Base-by-base conservation (phyloP, 1,140 invertebrate genomes). In the Scaptomyza pallida region DNA sequence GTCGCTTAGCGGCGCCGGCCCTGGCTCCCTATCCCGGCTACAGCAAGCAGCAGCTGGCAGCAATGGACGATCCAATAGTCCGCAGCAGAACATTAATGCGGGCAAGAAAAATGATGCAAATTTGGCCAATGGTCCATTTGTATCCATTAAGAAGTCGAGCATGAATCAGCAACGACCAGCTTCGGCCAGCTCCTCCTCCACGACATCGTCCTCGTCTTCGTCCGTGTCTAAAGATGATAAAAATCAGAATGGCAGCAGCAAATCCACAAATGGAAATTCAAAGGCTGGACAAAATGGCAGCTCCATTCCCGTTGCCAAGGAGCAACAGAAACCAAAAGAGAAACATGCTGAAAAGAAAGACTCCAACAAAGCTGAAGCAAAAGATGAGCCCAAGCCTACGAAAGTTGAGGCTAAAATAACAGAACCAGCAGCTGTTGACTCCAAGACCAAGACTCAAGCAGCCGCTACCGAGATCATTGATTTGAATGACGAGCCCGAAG, bases 11-110 rank as follows among this genome's bases (percentile, higher is more conserved):
- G 63, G 44, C 19, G 55, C 62, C 44, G 62, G 37, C 16, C 55
- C 5, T 52, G 45, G 17, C 60, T 10, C 63, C n/a, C 63, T 80
- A 1, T 63, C 72, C 12, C 81, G 81, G 4, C 15, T 74, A 5
- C 81, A 86, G 35, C 80, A 79, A 23, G 55, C 54, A 33, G 26
- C 61, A 3, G 33, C 57, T 2, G 48, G 77, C 40, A 86, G 54
- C 47, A 85, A 78, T 23, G 72, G 75, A 4, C 72, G 79, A 15
- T 83, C 80, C 0, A 83, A 75, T 1, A 81, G 81, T 33, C 81
- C 82, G 5, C 70, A 78, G 5, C 70, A 78, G 17, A 72, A 71
- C 44, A 68, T 4, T 26, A 26, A 26, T 6, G 6, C 23, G 23
- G 23, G 65, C 21, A 73, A 88, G n/a, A 75, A 62, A 16, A 50